Percentiles rank a stretch among this genome's conserved stretches.
These are phyloP conservation scores for Piaya cayana DNA, from an alignment of 2,113 vertebrate species.

Conservation along the genomic window DNA sequence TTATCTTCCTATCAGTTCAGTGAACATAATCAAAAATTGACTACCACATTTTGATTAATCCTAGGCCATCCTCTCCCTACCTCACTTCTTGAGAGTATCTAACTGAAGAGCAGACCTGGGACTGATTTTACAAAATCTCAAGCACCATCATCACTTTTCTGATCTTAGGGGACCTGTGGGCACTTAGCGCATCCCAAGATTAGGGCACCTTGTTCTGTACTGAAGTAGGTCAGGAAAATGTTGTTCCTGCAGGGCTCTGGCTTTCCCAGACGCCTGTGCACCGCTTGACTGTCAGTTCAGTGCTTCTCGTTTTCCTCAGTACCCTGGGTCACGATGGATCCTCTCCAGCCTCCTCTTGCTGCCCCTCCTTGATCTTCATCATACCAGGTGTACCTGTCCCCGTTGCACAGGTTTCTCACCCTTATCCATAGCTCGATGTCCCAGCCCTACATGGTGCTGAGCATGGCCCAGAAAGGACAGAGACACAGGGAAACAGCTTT, in stretches of 20 bases:
- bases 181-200: neutral
- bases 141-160: neutral
- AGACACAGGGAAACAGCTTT: neutral
- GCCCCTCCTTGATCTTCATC: neutral
- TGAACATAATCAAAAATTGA: neutral
- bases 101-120: neutral
- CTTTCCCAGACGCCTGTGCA: neutral
- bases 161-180: neutral
- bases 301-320: neutral
- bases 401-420: neutral
- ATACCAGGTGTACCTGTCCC: neutral
- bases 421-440: rapidly evolving
- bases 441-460: neutral
- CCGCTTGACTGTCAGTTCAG: neutral
- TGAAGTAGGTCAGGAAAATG: neutral
- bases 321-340: neutral
- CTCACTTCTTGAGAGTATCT: neutral
- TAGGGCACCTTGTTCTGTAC: neutral
- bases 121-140: neutral
- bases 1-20: neutral
- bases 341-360: neutral
- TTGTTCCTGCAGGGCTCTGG: neutral
- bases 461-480: neutral
- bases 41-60: neutral
- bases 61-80: neutral